Evolutionary conservation across 1,140 invertebrate genomes (phyloP), one percentile per base, ranked within the genome.

Genomic region (Danaus melanippus): DNA sequence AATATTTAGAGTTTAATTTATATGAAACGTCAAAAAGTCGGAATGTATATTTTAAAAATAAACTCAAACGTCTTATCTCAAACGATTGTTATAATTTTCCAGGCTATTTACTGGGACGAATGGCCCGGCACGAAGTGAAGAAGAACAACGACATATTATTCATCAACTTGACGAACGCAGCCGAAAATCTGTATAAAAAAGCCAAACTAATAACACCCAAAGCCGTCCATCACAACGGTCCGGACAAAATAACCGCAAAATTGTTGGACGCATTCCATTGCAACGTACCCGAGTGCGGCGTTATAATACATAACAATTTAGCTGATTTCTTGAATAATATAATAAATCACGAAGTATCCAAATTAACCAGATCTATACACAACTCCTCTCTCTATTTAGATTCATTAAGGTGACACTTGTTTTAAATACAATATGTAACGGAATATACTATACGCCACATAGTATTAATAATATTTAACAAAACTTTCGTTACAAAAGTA

Each of bases 351-450:
- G 68, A 83, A 71, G 67, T 82, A 6, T 58, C 52, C 41, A 83
- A 77, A 60, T 53, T 83, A 41, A 70, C 80, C 9, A 78, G 56
- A 53, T 60, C 71, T 32, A 75, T 85, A 12, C 42, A 79, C 53
- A 85, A 85, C 45, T 78, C 79, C 1, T 69, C 82, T 0, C 41
- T 66, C 2, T 85, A 76, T 69, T 67, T 85, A 44, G 82, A 83
- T 44, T 73, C 78, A 7, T 60, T 83, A 53, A 83, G 78, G 54
- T 83, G 79, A 84, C 71, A 75, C 60, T 67, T 12, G 41, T 44
- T 15, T 10, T 41, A 42, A 10, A 42, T 52, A 42, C 21, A 21
- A 6, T n/a, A 45, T 43, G 1, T 11, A 43, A 7, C 21, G 21
- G 21, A 32, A 32, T 32, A 32, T 5, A 32, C 21, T 32, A 32